These are phyloP conservation scores for Chymomyza fuscimana DNA, from an alignment of 2,888 invertebrate species.

Conservation along the genomic window DNA sequence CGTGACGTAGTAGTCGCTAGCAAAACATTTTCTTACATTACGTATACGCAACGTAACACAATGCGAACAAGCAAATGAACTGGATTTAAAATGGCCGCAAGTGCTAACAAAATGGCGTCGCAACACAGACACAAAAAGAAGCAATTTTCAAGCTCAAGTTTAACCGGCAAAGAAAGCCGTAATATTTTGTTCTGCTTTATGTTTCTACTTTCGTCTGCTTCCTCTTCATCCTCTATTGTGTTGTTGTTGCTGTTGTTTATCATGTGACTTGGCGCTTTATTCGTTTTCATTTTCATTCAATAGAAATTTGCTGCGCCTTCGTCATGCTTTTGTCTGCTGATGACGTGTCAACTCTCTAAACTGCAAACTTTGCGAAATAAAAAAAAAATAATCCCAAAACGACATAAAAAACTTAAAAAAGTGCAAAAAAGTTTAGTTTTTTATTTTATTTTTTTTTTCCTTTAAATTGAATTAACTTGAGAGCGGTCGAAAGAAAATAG, in stretches of 20 bases:
- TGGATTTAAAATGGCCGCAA: slow-evolving; percentile 44
- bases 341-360: slow-evolving; percentile 67
- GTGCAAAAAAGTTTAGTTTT: slow-evolving; percentile 43
- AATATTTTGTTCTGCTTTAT: slow-evolving; percentile 36
- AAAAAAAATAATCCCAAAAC: slow-evolving; percentile 25
- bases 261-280: slow-evolving; percentile 54
- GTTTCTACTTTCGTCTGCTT: slow-evolving; percentile 16
- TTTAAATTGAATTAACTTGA: slow-evolving; percentile 69
- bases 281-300: slow-evolving; percentile 45
- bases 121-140: background rate
- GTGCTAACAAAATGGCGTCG: slow-evolving; percentile 40
- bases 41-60: slow-evolving; percentile 14
- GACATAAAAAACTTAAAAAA: slow-evolving; percentile 33
- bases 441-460: slow-evolving; percentile 29
- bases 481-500: slow-evolving; percentile 37
- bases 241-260: slow-evolving; percentile 45
- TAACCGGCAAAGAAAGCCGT: slow-evolving; percentile 24
- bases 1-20: too few species aligned
- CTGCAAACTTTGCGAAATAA: slow-evolving; percentile 50
- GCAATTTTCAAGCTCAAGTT: slow-evolving; percentile 57
- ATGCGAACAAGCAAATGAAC: slow-evolving; percentile 25
- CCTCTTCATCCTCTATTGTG: background rate
- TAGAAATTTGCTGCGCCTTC: slow-evolving; percentile 36
- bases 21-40: background rate
- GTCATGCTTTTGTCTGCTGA: slow-evolving; percentile 56